These are phyloP conservation scores for Chaetorhynchus papuensis DNA, from an alignment of 2,113 vertebrate genomes.

Conservation along the genomic window DNA sequence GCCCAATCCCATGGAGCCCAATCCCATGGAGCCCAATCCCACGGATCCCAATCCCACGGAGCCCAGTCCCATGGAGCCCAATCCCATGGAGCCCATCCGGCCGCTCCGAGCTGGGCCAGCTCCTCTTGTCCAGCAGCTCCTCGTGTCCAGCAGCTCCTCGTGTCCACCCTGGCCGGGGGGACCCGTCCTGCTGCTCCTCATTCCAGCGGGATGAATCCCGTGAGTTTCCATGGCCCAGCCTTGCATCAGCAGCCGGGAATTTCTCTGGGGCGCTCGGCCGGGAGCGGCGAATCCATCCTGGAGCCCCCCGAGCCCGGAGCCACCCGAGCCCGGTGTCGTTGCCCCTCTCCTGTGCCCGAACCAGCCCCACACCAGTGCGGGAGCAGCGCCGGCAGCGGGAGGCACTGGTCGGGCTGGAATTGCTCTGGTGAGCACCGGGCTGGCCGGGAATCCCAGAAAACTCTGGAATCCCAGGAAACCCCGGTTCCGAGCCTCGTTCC, in stretches of 20 bases:
- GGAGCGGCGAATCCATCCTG: not conserved
- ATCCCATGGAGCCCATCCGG: not conserved
- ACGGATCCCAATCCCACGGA: not conserved
- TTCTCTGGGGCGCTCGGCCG: not conserved
- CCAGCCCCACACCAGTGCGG: not conserved
- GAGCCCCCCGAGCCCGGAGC: not conserved
- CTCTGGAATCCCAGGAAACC: not conserved
- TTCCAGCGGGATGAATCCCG: conserved; percentile 34
- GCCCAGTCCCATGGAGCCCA: not conserved
- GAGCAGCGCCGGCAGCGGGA: not conserved
- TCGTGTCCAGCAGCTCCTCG: not conserved
- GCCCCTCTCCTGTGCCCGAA: not conserved
- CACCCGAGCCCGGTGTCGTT: too few relatives aligned
- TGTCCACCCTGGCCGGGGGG: not conserved
- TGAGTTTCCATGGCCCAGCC: not conserved
- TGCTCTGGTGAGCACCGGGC: not conserved
- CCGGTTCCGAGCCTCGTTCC: not conserved
- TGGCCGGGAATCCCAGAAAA: not conserved
- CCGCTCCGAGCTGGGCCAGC: not conserved
- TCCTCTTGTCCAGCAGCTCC: not conserved
- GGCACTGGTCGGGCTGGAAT: not conserved
- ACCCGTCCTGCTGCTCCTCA: not conserved
- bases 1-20: not conserved
- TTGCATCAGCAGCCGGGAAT: conserved; percentile 29
- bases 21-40: not conserved